Evolutionary conservation across 1,140 invertebrate species (phyloP).

Genomic region (Chironomus tepperi): DNA sequence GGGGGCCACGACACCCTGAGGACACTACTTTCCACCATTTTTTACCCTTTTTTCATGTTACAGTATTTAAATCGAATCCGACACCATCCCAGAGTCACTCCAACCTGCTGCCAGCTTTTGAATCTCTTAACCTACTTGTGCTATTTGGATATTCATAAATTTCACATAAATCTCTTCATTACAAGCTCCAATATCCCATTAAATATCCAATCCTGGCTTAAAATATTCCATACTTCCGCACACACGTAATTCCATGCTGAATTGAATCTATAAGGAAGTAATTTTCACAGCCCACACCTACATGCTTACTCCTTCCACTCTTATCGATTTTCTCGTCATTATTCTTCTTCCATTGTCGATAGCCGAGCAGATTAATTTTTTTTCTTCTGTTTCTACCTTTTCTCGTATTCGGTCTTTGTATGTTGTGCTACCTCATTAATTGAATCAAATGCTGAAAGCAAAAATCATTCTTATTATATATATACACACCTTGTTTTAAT

Average conservation of each 20-base stretch:
- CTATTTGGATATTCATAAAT: too few species aligned
- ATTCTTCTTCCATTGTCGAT: too few species aligned
- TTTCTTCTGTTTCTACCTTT: background rate
- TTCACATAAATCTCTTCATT: too few species aligned
- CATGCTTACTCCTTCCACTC: background rate
- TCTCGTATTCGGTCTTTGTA: background rate
- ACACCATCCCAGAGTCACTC: too few species aligned
- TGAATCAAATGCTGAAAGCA: constrained; percentile 1
- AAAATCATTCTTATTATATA: background rate
- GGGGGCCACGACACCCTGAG: too few species aligned
- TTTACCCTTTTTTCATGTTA: too few species aligned
- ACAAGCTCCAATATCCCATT: too few species aligned
- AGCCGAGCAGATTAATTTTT: background rate
- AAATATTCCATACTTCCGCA: background rate
- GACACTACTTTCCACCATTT: too few species aligned
- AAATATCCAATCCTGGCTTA: too few species aligned
- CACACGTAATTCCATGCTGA: background rate
- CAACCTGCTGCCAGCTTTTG: too few species aligned
- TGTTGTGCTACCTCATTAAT: background rate
- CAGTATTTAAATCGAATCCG: too few species aligned
- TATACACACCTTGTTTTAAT: background rate
- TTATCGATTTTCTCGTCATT: background rate
- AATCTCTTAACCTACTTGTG: too few species aligned
- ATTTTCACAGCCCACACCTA: background rate
- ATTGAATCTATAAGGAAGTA: background rate